Conservation (phyloP, 1,140 invertebrate species). For the Macrobrachium nipponense region DNA sequence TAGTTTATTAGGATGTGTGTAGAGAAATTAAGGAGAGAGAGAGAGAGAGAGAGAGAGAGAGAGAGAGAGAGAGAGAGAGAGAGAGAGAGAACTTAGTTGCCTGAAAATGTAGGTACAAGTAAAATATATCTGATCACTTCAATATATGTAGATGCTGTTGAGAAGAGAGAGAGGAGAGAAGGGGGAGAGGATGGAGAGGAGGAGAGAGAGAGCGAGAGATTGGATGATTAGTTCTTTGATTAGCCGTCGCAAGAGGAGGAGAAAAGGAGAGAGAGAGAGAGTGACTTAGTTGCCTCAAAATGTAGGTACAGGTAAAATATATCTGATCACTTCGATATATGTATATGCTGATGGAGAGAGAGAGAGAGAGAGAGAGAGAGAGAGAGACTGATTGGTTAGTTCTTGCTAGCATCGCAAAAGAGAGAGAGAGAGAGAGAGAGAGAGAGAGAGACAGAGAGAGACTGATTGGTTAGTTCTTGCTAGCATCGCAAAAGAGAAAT, state of each 20-base stretch:
- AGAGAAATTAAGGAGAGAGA: not conserved
- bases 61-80: not conserved
- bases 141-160: not conserved
- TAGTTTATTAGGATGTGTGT: not conserved
- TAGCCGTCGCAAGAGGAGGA: too few relatives aligned
- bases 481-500: too few relatives aligned
- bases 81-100: not conserved
- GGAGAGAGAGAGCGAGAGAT: conserved; percentile 14
- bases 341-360: conserved; percentile 2
- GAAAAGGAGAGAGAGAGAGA: conserved; percentile 30
- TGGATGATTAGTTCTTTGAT: too few relatives aligned
- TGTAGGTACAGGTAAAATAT: not conserved
- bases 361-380: conserved; percentile 21
- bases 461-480: too few relatives aligned
- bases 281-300: not conserved
- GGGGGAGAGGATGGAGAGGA: too few relatives aligned
- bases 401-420: too few relatives aligned
- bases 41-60: not conserved
- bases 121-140: not conserved
- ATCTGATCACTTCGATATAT: too few relatives aligned
- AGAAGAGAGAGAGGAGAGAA: conserved; percentile 1
- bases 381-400: too few relatives aligned
- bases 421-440: too few relatives aligned
- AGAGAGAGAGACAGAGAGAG: too few relatives aligned
- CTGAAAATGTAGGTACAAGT: not conserved